Conservation (phyloP, 2,888 invertebrate species). For the Nomada flava region DNA sequence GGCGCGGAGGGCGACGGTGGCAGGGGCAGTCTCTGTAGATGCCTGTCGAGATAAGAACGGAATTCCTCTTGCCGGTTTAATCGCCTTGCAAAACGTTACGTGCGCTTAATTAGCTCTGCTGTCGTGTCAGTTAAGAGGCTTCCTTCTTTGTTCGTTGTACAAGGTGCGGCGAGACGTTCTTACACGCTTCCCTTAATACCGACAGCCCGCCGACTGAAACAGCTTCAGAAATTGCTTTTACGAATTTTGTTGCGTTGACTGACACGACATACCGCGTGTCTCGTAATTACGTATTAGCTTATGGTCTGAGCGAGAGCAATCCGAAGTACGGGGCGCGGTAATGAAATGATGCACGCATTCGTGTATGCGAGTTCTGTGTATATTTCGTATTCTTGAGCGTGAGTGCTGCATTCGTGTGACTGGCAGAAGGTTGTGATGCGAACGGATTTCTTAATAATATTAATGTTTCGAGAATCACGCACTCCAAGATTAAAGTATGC, state of each 20-base stretch:
- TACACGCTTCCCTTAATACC: slow-evolving; percentile 25
- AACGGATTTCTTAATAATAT: too few species aligned
- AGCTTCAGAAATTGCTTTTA: slow-evolving; percentile 41
- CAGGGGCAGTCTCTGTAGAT: slow-evolving; percentile 25
- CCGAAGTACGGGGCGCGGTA: too few species aligned
- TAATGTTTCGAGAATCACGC: too few species aligned
- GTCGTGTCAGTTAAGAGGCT: slow-evolving; percentile 53
- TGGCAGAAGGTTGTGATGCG: too few species aligned
- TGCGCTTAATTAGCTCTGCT: slow-evolving; percentile 64
- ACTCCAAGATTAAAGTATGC: too few species aligned
- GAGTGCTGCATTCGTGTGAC: too few species aligned
- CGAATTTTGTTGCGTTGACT: slow-evolving; percentile 21
- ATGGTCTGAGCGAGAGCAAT: background rate
- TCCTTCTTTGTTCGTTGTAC: slow-evolving; percentile 59
- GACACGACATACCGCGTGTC: slow-evolving; percentile 5
- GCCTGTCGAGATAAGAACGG: slow-evolving; percentile 51
- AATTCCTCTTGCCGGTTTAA: slow-evolving; percentile 62
- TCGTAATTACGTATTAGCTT: slow-evolving; percentile 3
- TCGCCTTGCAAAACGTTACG: slow-evolving; percentile 64
- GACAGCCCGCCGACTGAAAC: background rate
- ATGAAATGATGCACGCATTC: too few species aligned
- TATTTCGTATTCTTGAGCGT: background rate
- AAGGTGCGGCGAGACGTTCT: slow-evolving; percentile 47
- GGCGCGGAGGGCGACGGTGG: background rate
- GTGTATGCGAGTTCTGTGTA: too few species aligned